Percentiles rank a stretch among this genome's conserved stretches.
These are phyloP conservation scores for Pocota personata DNA, from an alignment of 2,888 invertebrate species.

Conservation along the genomic window DNA sequence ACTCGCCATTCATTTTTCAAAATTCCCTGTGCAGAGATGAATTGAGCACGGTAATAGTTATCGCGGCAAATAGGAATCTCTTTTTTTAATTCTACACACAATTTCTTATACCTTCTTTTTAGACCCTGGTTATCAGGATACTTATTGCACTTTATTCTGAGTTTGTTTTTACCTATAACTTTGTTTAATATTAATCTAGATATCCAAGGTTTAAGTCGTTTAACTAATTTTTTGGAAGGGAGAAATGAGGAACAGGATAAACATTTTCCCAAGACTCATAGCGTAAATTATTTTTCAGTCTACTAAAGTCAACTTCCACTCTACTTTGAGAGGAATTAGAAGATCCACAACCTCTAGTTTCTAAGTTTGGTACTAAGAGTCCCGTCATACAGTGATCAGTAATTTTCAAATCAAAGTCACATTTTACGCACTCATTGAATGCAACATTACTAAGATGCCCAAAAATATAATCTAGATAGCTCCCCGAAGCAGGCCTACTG, in stretches of 20 bases:
- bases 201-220: too few relatives aligned
- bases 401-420: background rate
- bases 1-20: background rate
- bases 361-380: background rate
- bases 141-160: too few relatives aligned
- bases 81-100: background rate
- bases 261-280: conserved; percentile 20
- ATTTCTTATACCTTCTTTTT: background rate
- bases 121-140: too few relatives aligned
- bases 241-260: background rate
- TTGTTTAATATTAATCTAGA: background rate
- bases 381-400: conserved; percentile 26
- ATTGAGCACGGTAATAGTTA: background rate
- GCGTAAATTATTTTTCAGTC: background rate
- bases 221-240: background rate
- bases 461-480: conserved; percentile 11
- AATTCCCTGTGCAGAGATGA: background rate
- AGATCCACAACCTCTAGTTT: too few relatives aligned
- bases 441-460: background rate
- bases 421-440: background rate
- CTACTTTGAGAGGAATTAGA: background rate
- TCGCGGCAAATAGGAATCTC: background rate
- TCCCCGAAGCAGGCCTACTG: background rate
- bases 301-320: background rate
- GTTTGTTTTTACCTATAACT: too few relatives aligned